Evolutionary conservation across 2,888 invertebrate species (phyloP).

Genomic region (Acrocera orbiculus): DNA sequence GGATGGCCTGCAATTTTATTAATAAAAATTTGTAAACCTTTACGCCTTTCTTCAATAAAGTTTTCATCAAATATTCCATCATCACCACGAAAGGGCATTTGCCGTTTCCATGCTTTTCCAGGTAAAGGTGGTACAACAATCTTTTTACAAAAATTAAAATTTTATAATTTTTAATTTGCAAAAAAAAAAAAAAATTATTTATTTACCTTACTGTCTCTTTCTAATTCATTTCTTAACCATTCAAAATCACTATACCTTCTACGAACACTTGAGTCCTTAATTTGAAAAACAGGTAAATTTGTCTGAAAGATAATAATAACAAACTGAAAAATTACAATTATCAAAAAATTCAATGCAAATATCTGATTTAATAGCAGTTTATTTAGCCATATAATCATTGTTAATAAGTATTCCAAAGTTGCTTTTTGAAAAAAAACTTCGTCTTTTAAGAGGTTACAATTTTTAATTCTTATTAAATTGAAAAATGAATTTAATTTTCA

Average conservation of each 20-base stretch:
- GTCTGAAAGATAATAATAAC: conserved; percentile 62
- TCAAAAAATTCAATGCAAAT: background rate
- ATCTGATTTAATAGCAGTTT: conserved; percentile 3
- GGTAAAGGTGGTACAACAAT: conserved; percentile 97
- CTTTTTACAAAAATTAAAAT: conserved; percentile 38
- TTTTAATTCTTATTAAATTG: too few relatives aligned
- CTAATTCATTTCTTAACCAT: conserved; percentile 96
- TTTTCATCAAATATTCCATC: conserved; percentile 99
- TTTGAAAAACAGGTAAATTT: conserved; percentile 97
- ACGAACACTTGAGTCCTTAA: conserved; percentile 94
- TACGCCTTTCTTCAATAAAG: conserved; percentile 96
- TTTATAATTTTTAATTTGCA: background rate
- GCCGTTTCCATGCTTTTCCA: conserved; percentile 95
- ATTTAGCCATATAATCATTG: too few relatives aligned
- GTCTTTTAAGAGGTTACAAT: too few relatives aligned
- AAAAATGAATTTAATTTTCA: too few relatives aligned
- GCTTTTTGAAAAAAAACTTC: too few relatives aligned
- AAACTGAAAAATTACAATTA: too few relatives aligned
- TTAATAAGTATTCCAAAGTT: too few relatives aligned
- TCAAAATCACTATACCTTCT: conserved; percentile 99
- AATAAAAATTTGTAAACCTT: conserved; percentile 93
- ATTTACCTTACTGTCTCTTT: conserved; percentile 92
- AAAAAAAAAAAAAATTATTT: background rate
- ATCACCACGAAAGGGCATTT: conserved; percentile 94
- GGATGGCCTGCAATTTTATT: conserved; percentile 99